These are phyloP conservation scores for Acyrthosiphon pisum DNA, from an alignment of 1,140 invertebrate species.

Conservation along the genomic window DNA sequence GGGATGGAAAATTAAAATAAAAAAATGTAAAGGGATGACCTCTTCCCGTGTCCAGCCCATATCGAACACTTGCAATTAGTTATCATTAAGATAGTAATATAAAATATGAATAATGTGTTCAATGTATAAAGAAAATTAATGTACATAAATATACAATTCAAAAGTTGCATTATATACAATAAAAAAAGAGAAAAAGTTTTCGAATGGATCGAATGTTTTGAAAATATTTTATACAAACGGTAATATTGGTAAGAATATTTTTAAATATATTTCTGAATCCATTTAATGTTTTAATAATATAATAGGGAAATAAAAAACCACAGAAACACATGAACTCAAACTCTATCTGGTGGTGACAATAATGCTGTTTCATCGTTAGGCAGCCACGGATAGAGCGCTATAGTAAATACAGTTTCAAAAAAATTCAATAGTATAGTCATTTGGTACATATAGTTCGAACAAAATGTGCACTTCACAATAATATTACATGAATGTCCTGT, in stretches of 20 bases:
- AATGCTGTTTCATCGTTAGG: not conserved
- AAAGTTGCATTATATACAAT: not conserved
- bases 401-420: not conserved
- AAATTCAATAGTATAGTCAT: not conserved
- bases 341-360: not conserved
- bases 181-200: too few species aligned
- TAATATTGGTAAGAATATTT: not conserved
- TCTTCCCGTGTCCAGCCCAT: not conserved
- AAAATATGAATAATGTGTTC: too few species aligned
- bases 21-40: too few species aligned
- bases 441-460: not conserved
- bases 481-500: not conserved
- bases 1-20: not conserved
- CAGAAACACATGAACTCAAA: not conserved
- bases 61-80: not conserved
- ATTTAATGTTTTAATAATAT: not conserved
- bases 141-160: not conserved
- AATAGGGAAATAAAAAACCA: not conserved
- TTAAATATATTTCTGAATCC: not conserved
- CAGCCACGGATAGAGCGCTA: not conserved
- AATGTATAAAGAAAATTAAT: too few species aligned
- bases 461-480: not conserved
- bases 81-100: too few species aligned
- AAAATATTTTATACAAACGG: not conserved
- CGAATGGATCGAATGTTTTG: too few species aligned